Evolutionary conservation across 2,113 vertebrate species (phyloP), one percentile per base, ranked within the genome.

Genomic region (Grantiella picta): DNA sequence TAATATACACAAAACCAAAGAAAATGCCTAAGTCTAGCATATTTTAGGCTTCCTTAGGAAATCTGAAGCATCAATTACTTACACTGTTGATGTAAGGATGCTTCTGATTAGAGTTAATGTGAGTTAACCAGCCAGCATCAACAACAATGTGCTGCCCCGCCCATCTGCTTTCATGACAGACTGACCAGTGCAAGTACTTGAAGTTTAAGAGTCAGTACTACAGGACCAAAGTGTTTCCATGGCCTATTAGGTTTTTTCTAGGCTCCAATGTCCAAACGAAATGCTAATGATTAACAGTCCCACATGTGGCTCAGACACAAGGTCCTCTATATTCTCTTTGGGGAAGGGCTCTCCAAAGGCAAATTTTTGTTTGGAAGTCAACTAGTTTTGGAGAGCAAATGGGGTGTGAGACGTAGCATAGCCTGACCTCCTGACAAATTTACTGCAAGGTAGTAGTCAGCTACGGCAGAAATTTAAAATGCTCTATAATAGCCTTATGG

Each of bases 341-440:
- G 65, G 18, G 20, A 88, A 92, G 19, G 35, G 8, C 61, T 79
- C 66, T 91, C 84, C 5, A 6, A 84, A 91, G 73, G 65, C 72
- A 79, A 84, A 89, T 92, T 88, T 94, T 21, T 82, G 50, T 36
- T 76, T 72, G 86, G 83, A 92, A 79, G 57, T 82, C 65, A 91
- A 94, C 21, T 86, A 91, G 49, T 71, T 82, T 83, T 73, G 42
- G 63, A 69, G 36, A 95, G 77, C 73, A 94, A 97, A 95, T 84
- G 86, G 81, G 44, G 89, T 91, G 52, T 44, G 53, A 84, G 89
- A 66, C 56, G n/a, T 31, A 77, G 44, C 56, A 71, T 13, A 45
- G 65, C 28, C 60, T 76, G 61, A 82, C 72, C 69, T 78, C 49
- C 86, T 77, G 59, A 76, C 49, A 95, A 84, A 95, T 69, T 76